Conservation (phyloP, 1,140 invertebrate species). For the Agraylea sexmaculata region DNA sequence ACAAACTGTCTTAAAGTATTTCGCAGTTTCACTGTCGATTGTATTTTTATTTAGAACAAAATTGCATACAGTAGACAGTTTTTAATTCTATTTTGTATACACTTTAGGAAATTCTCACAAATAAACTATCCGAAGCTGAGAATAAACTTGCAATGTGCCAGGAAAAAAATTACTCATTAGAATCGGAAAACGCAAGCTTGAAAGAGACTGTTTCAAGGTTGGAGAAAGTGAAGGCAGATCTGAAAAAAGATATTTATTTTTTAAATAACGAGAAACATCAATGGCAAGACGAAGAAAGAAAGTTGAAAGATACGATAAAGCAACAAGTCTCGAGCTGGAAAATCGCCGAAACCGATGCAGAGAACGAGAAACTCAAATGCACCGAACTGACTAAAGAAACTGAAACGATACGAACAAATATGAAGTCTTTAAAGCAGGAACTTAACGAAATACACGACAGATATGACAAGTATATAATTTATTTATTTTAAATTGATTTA, state of each 20-base stretch:
- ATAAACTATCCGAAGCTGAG: constrained; percentile 14
- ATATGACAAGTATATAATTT: constrained; percentile 24
- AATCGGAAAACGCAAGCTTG: constrained; percentile 10
- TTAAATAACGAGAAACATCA: constrained; percentile 8
- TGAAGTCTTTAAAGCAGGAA: constrained; percentile 16
- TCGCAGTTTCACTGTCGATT: too few species aligned
- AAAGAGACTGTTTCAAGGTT: constrained; percentile 5
- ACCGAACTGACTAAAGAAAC: constrained; percentile 10
- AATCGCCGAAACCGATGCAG: background rate
- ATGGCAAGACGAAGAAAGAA: constrained; percentile 5
- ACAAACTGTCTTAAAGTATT: too few species aligned
- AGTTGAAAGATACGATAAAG: constrained; percentile 4
- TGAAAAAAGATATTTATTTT: constrained; percentile 11
- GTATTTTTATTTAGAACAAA: too few species aligned
- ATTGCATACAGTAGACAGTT: too few species aligned
- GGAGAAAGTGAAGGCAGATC: constrained; percentile 1
- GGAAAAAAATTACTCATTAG: constrained; percentile 8
- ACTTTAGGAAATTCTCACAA: constrained; percentile 12
- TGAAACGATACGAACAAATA: constrained; percentile 14
- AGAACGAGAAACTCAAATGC: constrained; percentile 9
- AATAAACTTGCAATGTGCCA: constrained; percentile 9
- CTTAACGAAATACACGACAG: constrained; percentile 20
- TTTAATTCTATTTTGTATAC: too few species aligned
- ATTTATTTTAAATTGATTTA: constrained; percentile 3
- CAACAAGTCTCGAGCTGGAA: constrained; percentile 8